Evolutionary conservation across 2,797 vertebrate species (phyloP).

Genomic region (Urosaurus nigricauda): DNA sequence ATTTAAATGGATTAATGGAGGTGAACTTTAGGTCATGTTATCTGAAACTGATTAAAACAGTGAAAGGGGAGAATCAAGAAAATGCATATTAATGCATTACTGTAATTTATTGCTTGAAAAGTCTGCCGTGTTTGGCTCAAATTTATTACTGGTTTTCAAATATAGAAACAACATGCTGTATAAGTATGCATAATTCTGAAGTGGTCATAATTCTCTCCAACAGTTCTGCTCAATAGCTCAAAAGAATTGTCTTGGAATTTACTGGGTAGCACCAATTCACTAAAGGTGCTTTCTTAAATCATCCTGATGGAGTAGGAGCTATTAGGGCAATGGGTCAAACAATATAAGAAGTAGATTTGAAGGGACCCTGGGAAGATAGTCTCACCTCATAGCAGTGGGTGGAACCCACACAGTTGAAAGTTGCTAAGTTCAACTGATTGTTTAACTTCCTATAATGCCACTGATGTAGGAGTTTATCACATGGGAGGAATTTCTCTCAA

Average conservation of each 20-base stretch:
- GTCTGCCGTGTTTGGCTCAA: not conserved
- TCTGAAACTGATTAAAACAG: constrained; percentile 53
- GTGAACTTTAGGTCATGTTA: constrained; percentile 51
- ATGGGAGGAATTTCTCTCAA: too few relatives aligned
- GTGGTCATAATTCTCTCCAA: not conserved
- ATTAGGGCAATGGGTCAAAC: not conserved
- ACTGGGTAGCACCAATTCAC: not conserved
- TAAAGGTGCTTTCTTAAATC: not conserved
- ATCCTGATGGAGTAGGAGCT: not conserved
- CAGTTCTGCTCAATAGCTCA: not conserved
- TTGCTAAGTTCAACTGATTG: not conserved
- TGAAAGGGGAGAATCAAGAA: not conserved
- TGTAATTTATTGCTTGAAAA: constrained; percentile 43
- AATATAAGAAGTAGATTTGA: not conserved
- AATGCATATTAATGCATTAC: constrained; percentile 33
- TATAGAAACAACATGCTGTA: not conserved
- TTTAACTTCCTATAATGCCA: not conserved
- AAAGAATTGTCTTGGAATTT: not conserved
- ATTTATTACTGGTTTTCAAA: not conserved
- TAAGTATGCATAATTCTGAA: not conserved
- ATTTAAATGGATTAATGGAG: constrained; percentile 53
- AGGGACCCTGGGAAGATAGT: not conserved
- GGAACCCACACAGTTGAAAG: not conserved
- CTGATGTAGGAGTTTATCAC: too few relatives aligned
- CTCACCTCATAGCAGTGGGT: not conserved